These are phyloP conservation scores for Tetrax tetrax DNA, from an alignment of 2,113 vertebrate genomes.

Conservation along the genomic window DNA sequence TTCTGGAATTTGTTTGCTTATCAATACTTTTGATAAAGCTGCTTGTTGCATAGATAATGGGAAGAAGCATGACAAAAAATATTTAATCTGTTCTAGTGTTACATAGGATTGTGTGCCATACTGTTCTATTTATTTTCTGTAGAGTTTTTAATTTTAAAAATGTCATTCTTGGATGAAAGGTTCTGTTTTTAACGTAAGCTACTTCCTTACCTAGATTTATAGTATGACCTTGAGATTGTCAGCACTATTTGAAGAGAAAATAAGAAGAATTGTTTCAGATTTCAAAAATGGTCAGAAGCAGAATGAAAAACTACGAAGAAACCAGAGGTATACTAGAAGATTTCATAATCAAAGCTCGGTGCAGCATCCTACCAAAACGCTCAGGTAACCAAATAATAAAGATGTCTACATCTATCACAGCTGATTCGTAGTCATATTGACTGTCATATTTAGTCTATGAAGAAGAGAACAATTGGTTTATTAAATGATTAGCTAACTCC, in stretches of 20 bases:
- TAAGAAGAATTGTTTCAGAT: slow-evolving; percentile 88
- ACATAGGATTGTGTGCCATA: neutral
- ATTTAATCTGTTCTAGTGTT: neutral
- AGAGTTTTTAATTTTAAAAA: neutral
- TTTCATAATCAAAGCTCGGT: slow-evolving; percentile 74
- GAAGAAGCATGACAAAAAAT: neutral
- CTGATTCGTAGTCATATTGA: neutral
- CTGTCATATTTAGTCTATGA: neutral
- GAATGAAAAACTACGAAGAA: slow-evolving; percentile 84
- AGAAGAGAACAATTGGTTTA: neutral
- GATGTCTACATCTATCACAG: neutral
- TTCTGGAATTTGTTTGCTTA: neutral
- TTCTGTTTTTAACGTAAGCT: slow-evolving; percentile 8
- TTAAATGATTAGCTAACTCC: neutral
- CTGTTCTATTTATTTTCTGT: neutral
- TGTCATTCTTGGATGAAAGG: neutral
- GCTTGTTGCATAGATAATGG: neutral
- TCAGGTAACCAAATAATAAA: slow-evolving; percentile 62
- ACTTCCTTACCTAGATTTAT: slow-evolving; percentile 84
- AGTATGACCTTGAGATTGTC: slow-evolving; percentile 97
- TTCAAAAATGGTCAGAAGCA: slow-evolving; percentile 91
- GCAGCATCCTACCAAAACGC: slow-evolving; percentile 36
- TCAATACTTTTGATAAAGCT: neutral
- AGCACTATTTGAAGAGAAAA: slow-evolving; percentile 92
- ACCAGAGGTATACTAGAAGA: slow-evolving; percentile 85